Conservation (phyloP, 2,113 vertebrate genomes). For the Leptocoma aspasia region DNA sequence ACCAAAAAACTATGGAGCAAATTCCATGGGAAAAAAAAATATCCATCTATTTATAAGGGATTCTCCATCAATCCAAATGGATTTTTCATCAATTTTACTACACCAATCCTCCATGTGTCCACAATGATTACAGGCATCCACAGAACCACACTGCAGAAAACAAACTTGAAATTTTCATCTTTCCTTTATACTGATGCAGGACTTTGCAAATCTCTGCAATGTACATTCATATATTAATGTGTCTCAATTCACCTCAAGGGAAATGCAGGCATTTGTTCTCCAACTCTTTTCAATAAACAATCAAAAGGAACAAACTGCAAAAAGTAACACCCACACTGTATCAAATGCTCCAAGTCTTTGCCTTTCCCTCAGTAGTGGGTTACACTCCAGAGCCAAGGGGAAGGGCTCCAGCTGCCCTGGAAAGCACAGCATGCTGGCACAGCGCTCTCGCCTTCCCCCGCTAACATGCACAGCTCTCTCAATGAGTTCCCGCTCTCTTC, state of each 20-base stretch:
- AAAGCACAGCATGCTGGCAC: not conserved
- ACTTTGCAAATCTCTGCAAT: not conserved
- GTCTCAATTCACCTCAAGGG: fast-evolving
- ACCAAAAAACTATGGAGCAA: not conserved
- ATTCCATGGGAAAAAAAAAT: not conserved
- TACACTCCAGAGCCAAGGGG: not conserved
- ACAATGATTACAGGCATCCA: not conserved
- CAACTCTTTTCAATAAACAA: not conserved
- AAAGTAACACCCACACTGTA: not conserved
- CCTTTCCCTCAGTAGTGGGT: not conserved
- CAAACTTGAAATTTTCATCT: not conserved
- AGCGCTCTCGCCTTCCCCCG: not conserved
- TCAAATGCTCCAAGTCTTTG: not conserved
- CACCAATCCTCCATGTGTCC: not conserved
- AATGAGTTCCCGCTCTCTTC: not conserved
- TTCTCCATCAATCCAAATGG: not conserved
- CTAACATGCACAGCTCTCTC: not conserved
- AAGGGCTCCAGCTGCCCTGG: not conserved
- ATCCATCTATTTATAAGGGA: not conserved
- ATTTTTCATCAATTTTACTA: not conserved
- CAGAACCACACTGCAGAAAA: not conserved
- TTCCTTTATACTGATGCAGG: not conserved
- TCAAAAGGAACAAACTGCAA: not conserved
- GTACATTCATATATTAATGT: not conserved
- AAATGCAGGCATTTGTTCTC: not conserved